Conservation (phyloP, 2,113 vertebrate genomes). For the Eulemur macaco region DNA sequence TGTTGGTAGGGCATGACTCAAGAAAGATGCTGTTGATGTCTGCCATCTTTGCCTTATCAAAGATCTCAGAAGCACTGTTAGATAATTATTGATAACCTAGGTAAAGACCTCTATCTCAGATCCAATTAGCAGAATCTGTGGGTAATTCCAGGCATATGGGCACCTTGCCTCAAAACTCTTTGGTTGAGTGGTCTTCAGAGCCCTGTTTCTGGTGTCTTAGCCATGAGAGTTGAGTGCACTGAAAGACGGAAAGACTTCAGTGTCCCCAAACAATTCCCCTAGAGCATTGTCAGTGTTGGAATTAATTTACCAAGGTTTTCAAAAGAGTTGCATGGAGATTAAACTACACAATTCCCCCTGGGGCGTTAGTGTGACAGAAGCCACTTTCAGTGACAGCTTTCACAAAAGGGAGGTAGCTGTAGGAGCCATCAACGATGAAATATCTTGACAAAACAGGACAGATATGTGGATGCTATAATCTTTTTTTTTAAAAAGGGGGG, state of each 20-base stretch:
- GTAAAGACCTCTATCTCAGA: constrained; percentile 40
- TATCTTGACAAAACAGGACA: neutral
- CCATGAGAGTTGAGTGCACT: neutral
- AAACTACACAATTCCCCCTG: neutral
- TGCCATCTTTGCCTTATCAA: neutral
- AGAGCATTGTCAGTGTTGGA: neutral
- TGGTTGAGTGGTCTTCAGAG: neutral
- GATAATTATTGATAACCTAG: constrained; percentile 48
- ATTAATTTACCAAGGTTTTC: constrained; percentile 30
- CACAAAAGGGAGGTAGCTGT: neutral
- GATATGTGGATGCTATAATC: neutral
- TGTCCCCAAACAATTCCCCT: neutral
- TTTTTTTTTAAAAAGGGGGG: neutral
- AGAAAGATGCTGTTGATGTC: neutral
- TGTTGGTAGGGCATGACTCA: neutral
- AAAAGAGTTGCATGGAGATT: neutral
- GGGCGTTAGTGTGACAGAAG: neutral
- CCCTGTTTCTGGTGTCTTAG: neutral
- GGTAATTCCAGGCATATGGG: neutral
- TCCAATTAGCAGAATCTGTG: constrained; percentile 48
- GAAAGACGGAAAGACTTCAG: neutral
- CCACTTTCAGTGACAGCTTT: neutral
- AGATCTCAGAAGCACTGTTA: neutral
- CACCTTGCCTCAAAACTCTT: neutral
- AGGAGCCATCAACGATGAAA: neutral